phyloP scores from a whole-genome alignment of 2,797 vertebrate genomes.

The Pristis pectinata region DNA sequence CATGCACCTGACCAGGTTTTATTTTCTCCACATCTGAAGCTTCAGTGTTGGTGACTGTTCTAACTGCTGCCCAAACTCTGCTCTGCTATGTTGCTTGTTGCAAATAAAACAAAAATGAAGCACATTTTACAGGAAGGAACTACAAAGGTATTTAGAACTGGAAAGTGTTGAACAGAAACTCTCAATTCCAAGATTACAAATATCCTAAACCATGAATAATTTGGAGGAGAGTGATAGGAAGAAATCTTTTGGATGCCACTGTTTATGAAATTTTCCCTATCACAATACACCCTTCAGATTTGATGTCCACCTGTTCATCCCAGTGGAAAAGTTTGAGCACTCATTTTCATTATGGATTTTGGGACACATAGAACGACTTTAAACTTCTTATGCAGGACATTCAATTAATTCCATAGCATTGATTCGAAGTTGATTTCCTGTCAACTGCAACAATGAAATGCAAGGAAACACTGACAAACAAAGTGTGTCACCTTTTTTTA shows the following conservation, averaged over 20 bases:
- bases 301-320: background rate
- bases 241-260: conserved; percentile 5
- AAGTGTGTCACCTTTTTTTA: too few species aligned
- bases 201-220: background rate
- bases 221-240: background rate
- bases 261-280: too few species aligned
- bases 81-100: background rate
- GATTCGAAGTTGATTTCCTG: background rate
- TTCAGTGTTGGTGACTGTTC: background rate
- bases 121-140: background rate
- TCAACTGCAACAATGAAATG: background rate
- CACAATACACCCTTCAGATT: background rate
- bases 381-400: background rate
- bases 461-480: background rate
- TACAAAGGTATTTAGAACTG: conserved; percentile 14
- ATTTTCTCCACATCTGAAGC: background rate
- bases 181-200: background rate
- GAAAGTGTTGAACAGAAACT: background rate
- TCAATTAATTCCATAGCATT: background rate
- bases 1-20: background rate
- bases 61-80: too few species aligned
- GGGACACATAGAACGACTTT: background rate
- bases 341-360: background rate
- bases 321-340: background rate
- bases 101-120: background rate